Base-by-base conservation (phyloP, 2,797 vertebrate species). In the Garrulus glandarius region DNA sequence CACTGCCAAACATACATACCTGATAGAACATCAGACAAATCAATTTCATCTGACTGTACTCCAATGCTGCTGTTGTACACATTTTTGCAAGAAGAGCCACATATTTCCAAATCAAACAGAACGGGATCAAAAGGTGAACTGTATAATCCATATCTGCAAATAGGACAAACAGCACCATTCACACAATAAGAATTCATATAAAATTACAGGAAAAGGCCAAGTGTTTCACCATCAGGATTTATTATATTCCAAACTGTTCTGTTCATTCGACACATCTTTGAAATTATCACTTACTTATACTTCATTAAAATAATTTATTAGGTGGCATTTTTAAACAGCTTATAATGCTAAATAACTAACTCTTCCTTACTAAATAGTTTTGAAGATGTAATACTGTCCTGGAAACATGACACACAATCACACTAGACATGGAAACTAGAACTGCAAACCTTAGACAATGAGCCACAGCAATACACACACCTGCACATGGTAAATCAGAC, bases 91-190 rank as follows among this genome's bases (percentile, higher is more conserved):
- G 99, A 99, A 50, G 99, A 99, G 32, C 99, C 99, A 76, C 98
- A 99, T 98, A 99, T 99, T 98, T 99, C 99, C 98, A 99, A 97
- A 97, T 99, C 99, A 97, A 99, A 99, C 46, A 99, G 98, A 95
- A 99, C 99, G 15, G 99, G 99, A 98, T 99, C 99, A 95, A 99
- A 99, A 5, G 99, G 99, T 29, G 99, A 99, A 90, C 99, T 99
- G 96, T 99, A 99, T 78, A 99, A 98, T 82, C 99, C 99, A 8
- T 99, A 99, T 97, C 99, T 99, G 95, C 47, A 97, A 97, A 87
- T 52, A 76, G 61, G 36, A 93, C 23, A 92, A 88, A 75, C 10
- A 84, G 27, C 24, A 65, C 11, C 87, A 77, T 39, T 95, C 21
- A 87, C 80, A 85, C 23, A 84, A 3, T 13, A 89, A 47, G 46